phyloP scores from a whole-genome alignment of 2,797 vertebrate species.

The Anguilla megastoma region DNA sequence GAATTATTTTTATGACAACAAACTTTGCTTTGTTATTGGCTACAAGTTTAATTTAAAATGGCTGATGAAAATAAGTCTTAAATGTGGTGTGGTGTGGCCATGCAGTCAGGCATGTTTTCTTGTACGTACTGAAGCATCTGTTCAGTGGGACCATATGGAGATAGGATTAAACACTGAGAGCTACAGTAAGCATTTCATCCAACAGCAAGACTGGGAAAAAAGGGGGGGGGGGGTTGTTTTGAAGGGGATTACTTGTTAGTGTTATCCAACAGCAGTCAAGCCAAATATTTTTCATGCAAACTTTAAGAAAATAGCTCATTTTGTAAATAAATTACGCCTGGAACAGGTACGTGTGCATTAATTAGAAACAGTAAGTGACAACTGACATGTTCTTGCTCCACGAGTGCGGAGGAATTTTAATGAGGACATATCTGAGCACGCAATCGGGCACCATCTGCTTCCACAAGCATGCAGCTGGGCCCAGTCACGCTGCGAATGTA shows the following conservation, averaged over 20 bases:
- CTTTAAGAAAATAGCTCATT: slow-evolving; percentile 6
- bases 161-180: slow-evolving; percentile 23
- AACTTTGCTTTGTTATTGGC: neutral
- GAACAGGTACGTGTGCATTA: neutral
- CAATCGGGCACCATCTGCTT: slow-evolving; percentile 42
- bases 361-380: slow-evolving; percentile 16
- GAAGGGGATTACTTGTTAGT: neutral
- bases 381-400: neutral
- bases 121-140: slow-evolving; percentile 21
- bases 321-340: neutral
- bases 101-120: neutral
- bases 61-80: neutral
- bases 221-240: neutral
- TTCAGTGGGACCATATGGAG: slow-evolving; percentile 32
- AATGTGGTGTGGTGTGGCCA: neutral
- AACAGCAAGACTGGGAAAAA: neutral
- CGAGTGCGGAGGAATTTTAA: slow-evolving; percentile 29
- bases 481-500: slow-evolving; percentile 8
- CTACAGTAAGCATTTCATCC: slow-evolving; percentile 24
- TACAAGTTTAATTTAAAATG: neutral
- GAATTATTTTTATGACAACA: neutral
- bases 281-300: neutral
- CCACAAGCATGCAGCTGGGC: slow-evolving; percentile 33
- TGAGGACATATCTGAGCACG: slow-evolving; percentile 21
- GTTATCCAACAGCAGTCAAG: neutral